These are phyloP conservation scores for Apis florea DNA, from an alignment of 1,140 invertebrate species.

Conservation along the genomic window DNA sequence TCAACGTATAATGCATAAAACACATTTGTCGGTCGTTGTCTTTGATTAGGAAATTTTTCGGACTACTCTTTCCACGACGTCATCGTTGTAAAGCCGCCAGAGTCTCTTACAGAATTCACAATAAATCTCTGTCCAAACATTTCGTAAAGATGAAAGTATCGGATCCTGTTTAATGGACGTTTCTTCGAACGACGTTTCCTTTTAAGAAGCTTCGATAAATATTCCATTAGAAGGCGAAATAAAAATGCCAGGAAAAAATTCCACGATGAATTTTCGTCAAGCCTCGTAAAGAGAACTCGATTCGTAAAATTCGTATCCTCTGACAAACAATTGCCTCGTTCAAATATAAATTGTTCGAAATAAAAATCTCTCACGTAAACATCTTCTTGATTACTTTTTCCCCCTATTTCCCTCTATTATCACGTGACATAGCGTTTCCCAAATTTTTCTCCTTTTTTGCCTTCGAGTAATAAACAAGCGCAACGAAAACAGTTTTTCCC, in stretches of 20 bases:
- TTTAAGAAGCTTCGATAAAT: not conserved
- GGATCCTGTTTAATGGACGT: not conserved
- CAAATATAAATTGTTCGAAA: no score
- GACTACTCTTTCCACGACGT: not conserved
- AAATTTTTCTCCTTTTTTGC: no score
- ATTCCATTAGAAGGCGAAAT: not conserved
- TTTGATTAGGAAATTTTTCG: slow-evolving; percentile 20
- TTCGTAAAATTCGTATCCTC: no score
- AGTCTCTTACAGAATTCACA: not conserved
- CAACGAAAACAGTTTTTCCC: no score
- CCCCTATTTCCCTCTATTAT: no score
- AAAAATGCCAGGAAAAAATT: no score
- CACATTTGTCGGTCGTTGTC: not conserved
- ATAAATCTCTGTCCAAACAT: not conserved
- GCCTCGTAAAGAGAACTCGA: no score
- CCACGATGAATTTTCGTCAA: not conserved
- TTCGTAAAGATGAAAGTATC: slow-evolving; percentile 1
- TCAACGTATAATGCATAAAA: not conserved
- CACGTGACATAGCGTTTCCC: no score
- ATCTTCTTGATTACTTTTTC: no score
- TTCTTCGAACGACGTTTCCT: not conserved
- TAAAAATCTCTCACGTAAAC: no score
- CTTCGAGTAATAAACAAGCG: no score
- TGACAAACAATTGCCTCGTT: no score
- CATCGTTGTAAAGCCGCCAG: not conserved